Evolutionary conservation across 1,140 invertebrate species (phyloP), one percentile per base, ranked within the genome.

Genomic region (Agrilus planipennis): DNA sequence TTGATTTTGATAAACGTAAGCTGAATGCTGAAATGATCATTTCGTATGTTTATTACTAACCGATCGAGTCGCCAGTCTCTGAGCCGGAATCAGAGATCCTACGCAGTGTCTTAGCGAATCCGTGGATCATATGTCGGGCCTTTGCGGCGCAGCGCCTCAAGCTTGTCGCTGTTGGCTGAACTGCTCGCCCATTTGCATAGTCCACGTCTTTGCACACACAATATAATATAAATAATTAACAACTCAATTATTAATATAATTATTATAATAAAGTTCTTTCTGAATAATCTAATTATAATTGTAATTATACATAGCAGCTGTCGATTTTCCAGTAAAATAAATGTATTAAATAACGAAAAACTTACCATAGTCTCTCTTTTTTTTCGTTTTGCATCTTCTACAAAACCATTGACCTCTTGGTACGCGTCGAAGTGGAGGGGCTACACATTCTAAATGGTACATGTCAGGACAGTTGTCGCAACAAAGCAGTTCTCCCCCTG

Each of bases 371-470:
- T 42, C 40, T 53, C 59, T 49, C 51, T 62, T 43, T 51, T 64
- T 39, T 32, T 53, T 55, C 44, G 59, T 58, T 45, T 56, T 56
- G 55, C 78, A 81, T 16, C 62, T 58, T 14, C 62, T 56, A 55
- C 77, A 80, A 9, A 58, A 60, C 77, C 77, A 81, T 19, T 63
- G 62, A 19, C 72, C 70, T 41, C 74, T 61, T 0, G 77, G 77
- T 4, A 68, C 54, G 45, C 72, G 67, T 29, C 64, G 57, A 11
- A 78, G 45, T 1, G 75, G 72, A 14, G 77, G 77, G 36, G 68
- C 64, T 12, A 73, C 54, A 50, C 77, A 81, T 37, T 71, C 65
- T 12, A 73, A 54, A 50, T 81, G 77, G 51, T 65, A 77, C 35
- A 57, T 53, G 19, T 57, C 60, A 0, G 66, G 51, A 57, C 77